These are phyloP conservation scores for Lithophane semibrunnea DNA, from an alignment of 2,888 invertebrate genomes.

Conservation along the genomic window DNA sequence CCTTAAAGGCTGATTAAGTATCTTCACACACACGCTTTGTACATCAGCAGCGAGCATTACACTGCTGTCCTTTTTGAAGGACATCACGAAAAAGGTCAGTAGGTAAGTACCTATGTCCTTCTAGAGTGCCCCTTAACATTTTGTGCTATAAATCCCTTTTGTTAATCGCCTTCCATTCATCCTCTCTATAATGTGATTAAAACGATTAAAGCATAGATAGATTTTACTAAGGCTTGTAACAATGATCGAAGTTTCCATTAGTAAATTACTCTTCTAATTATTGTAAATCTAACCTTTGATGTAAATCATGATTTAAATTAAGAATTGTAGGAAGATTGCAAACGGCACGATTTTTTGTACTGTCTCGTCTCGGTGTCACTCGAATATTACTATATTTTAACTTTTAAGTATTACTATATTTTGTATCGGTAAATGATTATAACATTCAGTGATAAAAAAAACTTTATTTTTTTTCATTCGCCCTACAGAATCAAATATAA, in stretches of 20 bases:
- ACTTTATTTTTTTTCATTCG: no score
- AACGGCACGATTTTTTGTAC: no score
- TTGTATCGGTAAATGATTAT: no score
- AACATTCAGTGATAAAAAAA: no score
- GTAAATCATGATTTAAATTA: background rate
- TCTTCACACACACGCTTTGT: background rate
- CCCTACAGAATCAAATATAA: no score
- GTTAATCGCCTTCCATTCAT: constrained; percentile 24
- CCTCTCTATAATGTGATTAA: background rate
- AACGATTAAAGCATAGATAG: constrained; percentile 1
- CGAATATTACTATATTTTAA: no score
- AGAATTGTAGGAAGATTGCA: no score
- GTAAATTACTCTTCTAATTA: background rate
- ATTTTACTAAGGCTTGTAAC: background rate
- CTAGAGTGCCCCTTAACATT: background rate
- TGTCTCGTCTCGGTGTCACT: no score
- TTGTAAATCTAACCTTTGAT: constrained; percentile 5
- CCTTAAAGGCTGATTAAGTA: background rate
- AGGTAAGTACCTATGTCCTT: background rate
- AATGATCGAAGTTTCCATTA: background rate
- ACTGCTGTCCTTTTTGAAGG: constrained; percentile 1
- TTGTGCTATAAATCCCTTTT: constrained; percentile 8
- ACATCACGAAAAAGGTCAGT: constrained; percentile 4
- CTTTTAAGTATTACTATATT: no score
- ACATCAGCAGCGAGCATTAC: background rate